A percentile compares a stretch with the other conserved stretches of the same genome.
These are phyloP conservation scores for Platerodrilus igneus DNA, from an alignment of 2,888 invertebrate species.

Conservation along the genomic window DNA sequence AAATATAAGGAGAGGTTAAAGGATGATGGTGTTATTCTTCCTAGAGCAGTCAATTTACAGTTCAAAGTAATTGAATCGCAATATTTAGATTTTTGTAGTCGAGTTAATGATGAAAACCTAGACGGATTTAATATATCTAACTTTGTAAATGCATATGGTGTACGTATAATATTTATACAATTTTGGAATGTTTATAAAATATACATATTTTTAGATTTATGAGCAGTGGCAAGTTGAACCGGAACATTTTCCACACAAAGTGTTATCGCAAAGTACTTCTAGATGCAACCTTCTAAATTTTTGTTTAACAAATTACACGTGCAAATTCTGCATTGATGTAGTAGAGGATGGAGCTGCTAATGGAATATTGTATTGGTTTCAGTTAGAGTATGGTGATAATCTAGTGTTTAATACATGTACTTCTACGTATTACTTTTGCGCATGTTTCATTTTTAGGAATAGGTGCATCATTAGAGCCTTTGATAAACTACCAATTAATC, in stretches of 20 bases:
- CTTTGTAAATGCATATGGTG: conserved; percentile 58
- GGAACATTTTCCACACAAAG: conserved; percentile 45
- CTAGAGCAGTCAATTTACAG: conserved; percentile 51
- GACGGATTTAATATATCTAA: conserved; percentile 53
- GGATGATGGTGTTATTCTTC: conserved; percentile 39
- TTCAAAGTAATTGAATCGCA: conserved; percentile 58
- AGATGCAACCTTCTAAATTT: too few relatives aligned
- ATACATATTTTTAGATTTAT: conserved; percentile 43
- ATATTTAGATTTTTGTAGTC: conserved; percentile 57
- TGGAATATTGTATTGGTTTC: conserved; percentile 56
- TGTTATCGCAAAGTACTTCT: too few relatives aligned
- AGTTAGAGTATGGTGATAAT: conserved; percentile 48
- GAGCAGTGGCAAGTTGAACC: conserved; percentile 54
- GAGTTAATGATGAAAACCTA: conserved; percentile 55
- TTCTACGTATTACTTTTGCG: conserved; percentile 49
- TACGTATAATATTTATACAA: conserved; percentile 36
- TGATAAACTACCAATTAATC: too few relatives aligned
- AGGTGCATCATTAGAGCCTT: too few relatives aligned
- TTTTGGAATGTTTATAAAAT: conserved; percentile 6
- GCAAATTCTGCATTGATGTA: conserved; percentile 25
- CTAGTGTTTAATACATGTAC: conserved; percentile 48
- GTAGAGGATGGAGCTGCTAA: conserved; percentile 47
- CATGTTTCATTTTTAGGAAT: conserved; percentile 49
- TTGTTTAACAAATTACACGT: too few relatives aligned
- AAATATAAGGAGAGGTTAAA: conserved; percentile 40